Conservation (phyloP, 1,140 invertebrate species). For the Drosophila chauvacae region DNA sequence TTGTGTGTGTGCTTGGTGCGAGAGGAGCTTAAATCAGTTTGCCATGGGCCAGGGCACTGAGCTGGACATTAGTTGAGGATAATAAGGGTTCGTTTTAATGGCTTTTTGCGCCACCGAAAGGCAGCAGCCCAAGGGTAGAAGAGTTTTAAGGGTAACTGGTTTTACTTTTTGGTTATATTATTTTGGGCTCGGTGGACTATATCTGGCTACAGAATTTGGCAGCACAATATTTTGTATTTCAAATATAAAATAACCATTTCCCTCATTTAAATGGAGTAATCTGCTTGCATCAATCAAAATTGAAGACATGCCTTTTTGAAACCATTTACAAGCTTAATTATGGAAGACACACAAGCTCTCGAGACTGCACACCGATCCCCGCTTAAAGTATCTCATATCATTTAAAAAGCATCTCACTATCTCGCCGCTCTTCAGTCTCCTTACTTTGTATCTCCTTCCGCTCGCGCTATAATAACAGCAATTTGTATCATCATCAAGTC, state of each 20-base stretch:
- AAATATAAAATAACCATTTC: background rate
- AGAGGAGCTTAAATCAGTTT: slow-evolving; percentile 73
- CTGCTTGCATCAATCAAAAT: background rate
- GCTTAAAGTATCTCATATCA: slow-evolving; percentile 24
- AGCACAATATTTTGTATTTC: background rate
- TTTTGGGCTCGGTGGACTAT: background rate
- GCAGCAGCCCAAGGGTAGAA: slow-evolving; percentile 28
- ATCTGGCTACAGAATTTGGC: background rate
- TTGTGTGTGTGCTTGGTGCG: slow-evolving; percentile 28
- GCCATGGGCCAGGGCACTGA: slow-evolving; percentile 28
- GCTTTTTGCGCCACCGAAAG: slow-evolving; percentile 28
- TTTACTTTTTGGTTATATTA: slow-evolving; percentile 1
- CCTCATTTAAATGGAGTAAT: background rate
- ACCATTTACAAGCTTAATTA: slow-evolving; percentile 6
- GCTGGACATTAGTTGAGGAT: slow-evolving; percentile 51
- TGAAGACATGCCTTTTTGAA: background rate
- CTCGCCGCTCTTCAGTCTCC: background rate
- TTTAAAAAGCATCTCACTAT: slow-evolving; percentile 31
- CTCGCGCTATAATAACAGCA: slow-evolving; percentile 60
- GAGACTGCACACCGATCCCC: background rate
- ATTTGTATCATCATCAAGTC: slow-evolving; percentile 75
- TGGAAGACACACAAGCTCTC: background rate
- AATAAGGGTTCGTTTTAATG: slow-evolving; percentile 55
- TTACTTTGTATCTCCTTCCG: slow-evolving; percentile 8
- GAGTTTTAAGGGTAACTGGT: slow-evolving; percentile 4